Conservation (phyloP, 2,113 vertebrate species). For the Macrotis lagotis region DNA sequence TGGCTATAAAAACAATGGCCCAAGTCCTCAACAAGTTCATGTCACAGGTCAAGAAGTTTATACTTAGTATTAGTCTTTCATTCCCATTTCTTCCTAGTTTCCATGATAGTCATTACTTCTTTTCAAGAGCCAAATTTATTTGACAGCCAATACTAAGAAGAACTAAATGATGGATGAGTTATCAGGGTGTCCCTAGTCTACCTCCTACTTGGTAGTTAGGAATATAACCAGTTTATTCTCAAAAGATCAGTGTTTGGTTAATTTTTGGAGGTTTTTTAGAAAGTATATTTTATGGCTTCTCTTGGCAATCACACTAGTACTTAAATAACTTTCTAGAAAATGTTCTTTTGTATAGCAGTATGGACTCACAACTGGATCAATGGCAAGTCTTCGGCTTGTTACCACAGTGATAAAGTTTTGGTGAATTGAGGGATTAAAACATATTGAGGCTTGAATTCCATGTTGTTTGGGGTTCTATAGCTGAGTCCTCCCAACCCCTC, state of each 20-base stretch:
- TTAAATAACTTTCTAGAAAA: neutral
- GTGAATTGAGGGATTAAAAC: neutral
- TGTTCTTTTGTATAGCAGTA: neutral
- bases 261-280: neutral
- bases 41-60: conserved; percentile 22
- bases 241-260: neutral
- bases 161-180: neutral
- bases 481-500: neutral
- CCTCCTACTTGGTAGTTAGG: neutral
- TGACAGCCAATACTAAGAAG: neutral
- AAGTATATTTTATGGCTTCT: neutral
- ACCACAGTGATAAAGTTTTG: neutral
- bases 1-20: conserved; percentile 43
- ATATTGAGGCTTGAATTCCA: neutral
- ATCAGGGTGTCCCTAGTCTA: neutral
- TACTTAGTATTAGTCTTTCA: conserved; percentile 55
- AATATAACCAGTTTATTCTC: neutral
- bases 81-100: conserved; percentile 43
- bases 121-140: neutral
- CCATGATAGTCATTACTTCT: neutral
- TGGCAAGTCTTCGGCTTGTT: neutral
- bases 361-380: neutral
- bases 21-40: neutral
- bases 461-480: neutral
- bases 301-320: neutral